Conservation (phyloP, 2,113 vertebrate species). For the Stigmatopora nigra region DNA sequence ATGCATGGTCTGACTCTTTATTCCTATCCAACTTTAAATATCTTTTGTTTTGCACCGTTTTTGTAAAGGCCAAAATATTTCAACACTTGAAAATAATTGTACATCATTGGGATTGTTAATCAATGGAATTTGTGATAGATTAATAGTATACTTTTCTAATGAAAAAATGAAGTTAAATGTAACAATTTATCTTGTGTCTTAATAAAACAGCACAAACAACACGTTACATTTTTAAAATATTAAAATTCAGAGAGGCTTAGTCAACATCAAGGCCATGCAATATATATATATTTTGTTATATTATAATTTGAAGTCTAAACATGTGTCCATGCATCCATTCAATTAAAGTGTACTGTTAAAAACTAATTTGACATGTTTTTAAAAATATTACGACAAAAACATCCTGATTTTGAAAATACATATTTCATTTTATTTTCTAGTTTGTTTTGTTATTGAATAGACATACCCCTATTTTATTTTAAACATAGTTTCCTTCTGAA, state of each 20-base stretch:
- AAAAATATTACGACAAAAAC: background rate
- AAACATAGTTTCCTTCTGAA: background rate
- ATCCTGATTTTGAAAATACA: slow-evolving; percentile 1
- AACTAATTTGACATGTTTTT: slow-evolving; percentile 40
- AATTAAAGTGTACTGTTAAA: slow-evolving; percentile 26
- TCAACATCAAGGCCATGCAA: slow-evolving; percentile 52
- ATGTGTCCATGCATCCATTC: slow-evolving; percentile 33
- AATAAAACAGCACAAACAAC: slow-evolving; percentile 10
- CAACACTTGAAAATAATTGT: background rate
- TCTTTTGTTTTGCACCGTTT: background rate
- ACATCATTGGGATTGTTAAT: background rate
- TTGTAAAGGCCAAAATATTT: background rate
- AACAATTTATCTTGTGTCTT: background rate
- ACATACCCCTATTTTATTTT: background rate
- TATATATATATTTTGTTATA: slow-evolving; percentile 20
- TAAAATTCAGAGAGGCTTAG: slow-evolving; percentile 42
- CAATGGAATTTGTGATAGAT: background rate
- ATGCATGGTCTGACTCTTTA: too few species aligned
- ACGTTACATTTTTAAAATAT: slow-evolving; percentile 36
- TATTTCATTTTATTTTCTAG: background rate
- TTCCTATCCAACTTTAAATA: too few species aligned
- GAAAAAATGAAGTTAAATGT: background rate
- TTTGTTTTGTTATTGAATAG: background rate
- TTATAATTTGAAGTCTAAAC: slow-evolving; percentile 8
- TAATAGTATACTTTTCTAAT: background rate